Evolutionary conservation across 30 jellyfish, hydroid and myxozoan genomes (phyloP).

Genomic region (Clytia hemisphaerica): DNA sequence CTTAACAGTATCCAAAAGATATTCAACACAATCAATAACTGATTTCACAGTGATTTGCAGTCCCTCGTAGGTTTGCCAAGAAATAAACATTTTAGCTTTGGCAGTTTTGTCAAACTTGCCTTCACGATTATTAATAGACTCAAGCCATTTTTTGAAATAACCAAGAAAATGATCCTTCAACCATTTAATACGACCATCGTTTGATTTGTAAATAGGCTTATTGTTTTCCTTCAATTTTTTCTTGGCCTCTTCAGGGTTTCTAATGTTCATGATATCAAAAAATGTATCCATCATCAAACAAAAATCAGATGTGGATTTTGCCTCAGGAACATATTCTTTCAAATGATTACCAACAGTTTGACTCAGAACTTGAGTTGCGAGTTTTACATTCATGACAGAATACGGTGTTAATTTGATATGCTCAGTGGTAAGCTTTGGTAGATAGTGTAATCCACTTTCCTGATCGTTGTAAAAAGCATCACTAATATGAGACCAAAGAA

Average conservation of each 20-base stretch:
- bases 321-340: conserved; percentile 35
- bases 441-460: conserved; percentile 47
- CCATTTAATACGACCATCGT: conserved; percentile 10
- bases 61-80: conserved; percentile 33
- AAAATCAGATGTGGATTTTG: conserved; percentile 42
- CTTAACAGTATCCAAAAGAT: too few species aligned
- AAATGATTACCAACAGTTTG: conserved; percentile 29
- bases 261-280: conserved; percentile 26
- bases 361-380: conserved; percentile 58
- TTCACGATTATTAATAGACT: neutral
- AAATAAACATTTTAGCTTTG: conserved; percentile 14
- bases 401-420: conserved; percentile 35
- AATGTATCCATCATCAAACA: conserved; percentile 50
- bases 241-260: conserved; percentile 14
- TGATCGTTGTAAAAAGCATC: conserved; percentile 31
- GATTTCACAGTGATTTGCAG: too few species aligned
- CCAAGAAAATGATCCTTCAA: conserved; percentile 8
- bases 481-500: conserved; percentile 45
- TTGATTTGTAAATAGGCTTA: neutral
- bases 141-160: neutral
- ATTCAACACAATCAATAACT: too few species aligned
- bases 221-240: conserved; percentile 7
- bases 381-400: conserved; percentile 52
- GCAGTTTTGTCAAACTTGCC: too few species aligned
- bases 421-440: conserved; percentile 46